Evolutionary conservation across 2,797 vertebrate species (phyloP).

Genomic region (Morelia viridis): DNA sequence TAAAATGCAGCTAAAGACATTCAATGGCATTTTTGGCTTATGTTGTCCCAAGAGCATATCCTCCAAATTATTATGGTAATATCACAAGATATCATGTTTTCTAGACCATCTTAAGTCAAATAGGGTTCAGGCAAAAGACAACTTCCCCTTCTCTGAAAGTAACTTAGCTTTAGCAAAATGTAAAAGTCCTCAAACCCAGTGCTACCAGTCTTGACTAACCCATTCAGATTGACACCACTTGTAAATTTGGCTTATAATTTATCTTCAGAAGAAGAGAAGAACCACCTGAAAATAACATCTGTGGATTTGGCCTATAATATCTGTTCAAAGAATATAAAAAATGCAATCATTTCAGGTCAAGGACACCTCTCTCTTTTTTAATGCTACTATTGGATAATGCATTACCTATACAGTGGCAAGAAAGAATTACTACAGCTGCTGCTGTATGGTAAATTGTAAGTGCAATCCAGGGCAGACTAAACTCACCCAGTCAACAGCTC

Average conservation of each 20-base stretch:
- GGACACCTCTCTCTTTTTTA: not conserved
- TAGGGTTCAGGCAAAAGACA: not conserved
- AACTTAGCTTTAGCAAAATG: not conserved
- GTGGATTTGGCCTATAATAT: no score
- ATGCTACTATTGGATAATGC: not conserved
- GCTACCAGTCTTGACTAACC: not conserved
- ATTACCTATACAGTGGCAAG: not conserved
- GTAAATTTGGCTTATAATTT: not conserved
- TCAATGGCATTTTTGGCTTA: not conserved
- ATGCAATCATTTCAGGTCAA: not conserved
- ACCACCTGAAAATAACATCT: no score
- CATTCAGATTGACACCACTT: not conserved
- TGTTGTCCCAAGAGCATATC: not conserved
- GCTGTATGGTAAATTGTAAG: not conserved
- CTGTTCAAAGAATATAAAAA: not conserved
- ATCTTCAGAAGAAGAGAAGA: not conserved
- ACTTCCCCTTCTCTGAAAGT: not conserved
- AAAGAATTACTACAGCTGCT: not conserved
- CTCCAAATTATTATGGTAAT: not conserved
- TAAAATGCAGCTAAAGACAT: not conserved
- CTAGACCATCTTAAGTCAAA: not conserved
- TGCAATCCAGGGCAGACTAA: not conserved
- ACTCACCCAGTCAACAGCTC: not conserved
- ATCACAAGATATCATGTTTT: not conserved
- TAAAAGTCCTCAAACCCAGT: not conserved